Percentiles rank a stretch among this genome's conserved stretches.
Conservation (phyloP, 2,888 invertebrate genomes). For the Netelia inedita region DNA sequence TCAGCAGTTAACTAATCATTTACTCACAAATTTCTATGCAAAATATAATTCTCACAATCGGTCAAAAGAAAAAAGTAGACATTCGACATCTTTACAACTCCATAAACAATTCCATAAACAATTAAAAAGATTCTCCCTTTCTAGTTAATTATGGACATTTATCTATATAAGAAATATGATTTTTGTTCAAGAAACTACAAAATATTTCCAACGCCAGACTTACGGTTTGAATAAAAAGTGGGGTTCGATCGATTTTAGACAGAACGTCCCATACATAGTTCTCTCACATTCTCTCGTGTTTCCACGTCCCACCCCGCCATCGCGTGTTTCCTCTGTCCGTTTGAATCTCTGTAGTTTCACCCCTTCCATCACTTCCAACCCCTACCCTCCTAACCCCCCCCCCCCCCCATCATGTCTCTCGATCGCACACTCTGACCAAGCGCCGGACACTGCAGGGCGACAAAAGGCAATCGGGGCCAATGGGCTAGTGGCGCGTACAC, state of each 20-base stretch:
- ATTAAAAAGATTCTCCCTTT: no score
- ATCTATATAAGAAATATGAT: no score
- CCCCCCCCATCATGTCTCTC: conserved; percentile 40
- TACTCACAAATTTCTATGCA: no score
- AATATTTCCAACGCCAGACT: not conserved
- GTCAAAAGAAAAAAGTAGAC: no score
- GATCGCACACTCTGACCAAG: conserved; percentile 55
- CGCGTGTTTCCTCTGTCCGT: conserved; percentile 31
- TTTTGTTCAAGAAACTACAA: no score
- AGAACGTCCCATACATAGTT: conserved; percentile 5
- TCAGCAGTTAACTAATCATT: not conserved
- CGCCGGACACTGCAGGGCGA: conserved; percentile 73
- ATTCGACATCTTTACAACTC: no score
- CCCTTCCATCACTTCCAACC: conserved; percentile 42
- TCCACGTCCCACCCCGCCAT: conserved; percentile 15
- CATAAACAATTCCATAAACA: no score
- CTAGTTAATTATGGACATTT: no score
- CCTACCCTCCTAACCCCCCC: conserved; percentile 1
- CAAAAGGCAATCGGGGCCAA: conserved; percentile 83
- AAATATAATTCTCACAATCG: no score
- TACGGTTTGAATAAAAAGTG: no score
- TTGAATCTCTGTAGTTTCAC: conserved; percentile 35
- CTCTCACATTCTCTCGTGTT: conserved; percentile 22
- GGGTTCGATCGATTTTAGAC: not conserved
- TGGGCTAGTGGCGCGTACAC: conserved; percentile 80